phyloP scores from a whole-genome alignment of 2,888 invertebrate species.

The Lasioglossum oenotherae region DNA sequence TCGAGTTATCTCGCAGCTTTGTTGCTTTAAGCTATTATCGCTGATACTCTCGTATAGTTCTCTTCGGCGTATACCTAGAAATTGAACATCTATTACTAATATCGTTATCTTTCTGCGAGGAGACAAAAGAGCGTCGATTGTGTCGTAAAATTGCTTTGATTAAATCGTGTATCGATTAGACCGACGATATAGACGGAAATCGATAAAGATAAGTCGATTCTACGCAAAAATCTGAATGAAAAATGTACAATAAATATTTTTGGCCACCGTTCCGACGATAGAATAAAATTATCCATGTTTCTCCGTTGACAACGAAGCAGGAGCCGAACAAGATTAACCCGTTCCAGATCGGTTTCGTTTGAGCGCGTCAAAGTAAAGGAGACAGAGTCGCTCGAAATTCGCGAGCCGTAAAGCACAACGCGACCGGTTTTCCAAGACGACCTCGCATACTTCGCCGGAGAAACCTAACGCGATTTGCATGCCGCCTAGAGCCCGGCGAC shows the following conservation, averaged over 20 bases:
- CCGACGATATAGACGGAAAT: background rate
- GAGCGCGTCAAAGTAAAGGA: background rate
- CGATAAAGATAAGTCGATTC: background rate
- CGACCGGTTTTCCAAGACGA: slow-evolving; percentile 41
- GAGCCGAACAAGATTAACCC: background rate
- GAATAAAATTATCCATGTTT: background rate
- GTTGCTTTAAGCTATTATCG: background rate
- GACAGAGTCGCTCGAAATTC: background rate
- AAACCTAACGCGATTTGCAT: slow-evolving; percentile 57
- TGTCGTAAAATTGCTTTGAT: background rate
- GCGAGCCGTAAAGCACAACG: background rate
- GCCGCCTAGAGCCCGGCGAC: background rate
- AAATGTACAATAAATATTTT: background rate
- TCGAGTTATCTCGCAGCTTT: background rate
- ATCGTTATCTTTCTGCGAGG: background rate
- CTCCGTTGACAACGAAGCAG: background rate
- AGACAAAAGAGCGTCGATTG: background rate
- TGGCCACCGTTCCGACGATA: background rate
- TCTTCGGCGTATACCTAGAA: background rate
- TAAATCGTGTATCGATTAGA: background rate
- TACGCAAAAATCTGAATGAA: background rate
- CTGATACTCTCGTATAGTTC: background rate
- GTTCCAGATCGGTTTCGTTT: slow-evolving; percentile 12
- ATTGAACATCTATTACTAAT: background rate
- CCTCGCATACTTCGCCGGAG: slow-evolving; percentile 29